Base-by-base conservation (phyloP, 2,888 invertebrate genomes). In the Leptopterna dolabrata region DNA sequence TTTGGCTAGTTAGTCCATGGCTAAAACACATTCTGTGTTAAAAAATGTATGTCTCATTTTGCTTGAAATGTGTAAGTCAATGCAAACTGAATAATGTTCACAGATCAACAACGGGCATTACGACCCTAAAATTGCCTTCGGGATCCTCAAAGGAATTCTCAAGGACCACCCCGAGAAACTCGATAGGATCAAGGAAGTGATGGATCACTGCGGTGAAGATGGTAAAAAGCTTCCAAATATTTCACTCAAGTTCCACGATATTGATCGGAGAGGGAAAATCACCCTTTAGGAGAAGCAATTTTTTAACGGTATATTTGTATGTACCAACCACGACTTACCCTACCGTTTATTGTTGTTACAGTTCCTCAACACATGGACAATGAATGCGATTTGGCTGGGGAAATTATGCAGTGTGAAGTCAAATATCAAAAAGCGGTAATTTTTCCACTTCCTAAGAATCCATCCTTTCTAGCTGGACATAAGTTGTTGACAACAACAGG, bases 401-500 rank as follows among this genome's bases (percentile, higher is more conserved):
- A 88, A 24, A 86, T 88, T 4, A 88, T 88, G 88, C 81, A 88
- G 73, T 88, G 88, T 41, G 85, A 86, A 43, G 88, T 88, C 27
- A 88, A 88, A 43, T 88, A 82, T 30, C 87, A 88, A 70, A 87
- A 88, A 71, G 88, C 86, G 41, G 88, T 88, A 87, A 81, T 78
- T 63, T 51, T 51, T n/a, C n/a, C n/a, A n/a, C n/a, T n/a, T n/a
- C n/a, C n/a, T n/a, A n/a, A n/a, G n/a, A n/a, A n/a, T n/a, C n/a
- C n/a, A n/a, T n/a, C n/a, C n/a, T n/a, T n/a, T n/a, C n/a, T n/a
- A 19, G 13, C n/a, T n/a, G n/a, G n/a, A n/a, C n/a, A n/a, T n/a
- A n/a, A n/a, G n/a, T n/a, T n/a, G n/a, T n/a, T n/a, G n/a, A n/a
- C n/a, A n/a, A n/a, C n/a, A n/a, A n/a, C n/a, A n/a, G n/a, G n/a